A percentile compares a stretch with the other conserved stretches of the same genome.
Conservation (phyloP, 2,797 vertebrate genomes). For the Pitangus sulphuratus region DNA sequence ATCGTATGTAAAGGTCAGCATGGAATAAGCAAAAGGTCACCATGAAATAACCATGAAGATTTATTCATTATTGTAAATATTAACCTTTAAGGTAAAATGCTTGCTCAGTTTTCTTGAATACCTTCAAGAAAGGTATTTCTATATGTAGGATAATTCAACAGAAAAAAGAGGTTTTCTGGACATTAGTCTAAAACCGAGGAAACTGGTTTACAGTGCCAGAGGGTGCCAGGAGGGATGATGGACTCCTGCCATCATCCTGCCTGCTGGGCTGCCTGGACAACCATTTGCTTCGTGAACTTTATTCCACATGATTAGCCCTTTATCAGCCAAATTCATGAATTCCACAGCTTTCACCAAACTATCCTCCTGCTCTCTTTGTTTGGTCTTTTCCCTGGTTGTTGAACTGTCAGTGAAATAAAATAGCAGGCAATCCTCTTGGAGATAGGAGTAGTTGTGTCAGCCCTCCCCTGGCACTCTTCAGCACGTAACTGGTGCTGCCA, state of each 20-base stretch:
- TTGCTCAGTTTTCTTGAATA: background rate
- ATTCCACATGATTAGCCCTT: background rate
- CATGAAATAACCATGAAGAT: background rate
- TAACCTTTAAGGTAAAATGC: background rate
- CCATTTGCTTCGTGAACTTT: background rate
- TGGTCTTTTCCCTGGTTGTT: background rate
- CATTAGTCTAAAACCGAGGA: background rate
- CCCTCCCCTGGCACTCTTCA: background rate
- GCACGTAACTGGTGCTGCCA: rapidly evolving
- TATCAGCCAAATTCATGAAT: background rate
- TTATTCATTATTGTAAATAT: background rate
- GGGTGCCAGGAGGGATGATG: background rate
- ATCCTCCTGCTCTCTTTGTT: background rate
- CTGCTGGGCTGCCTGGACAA: background rate
- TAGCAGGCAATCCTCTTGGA: background rate
- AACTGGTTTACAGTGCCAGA: background rate
- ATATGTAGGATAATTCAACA: background rate
- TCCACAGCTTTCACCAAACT: background rate
- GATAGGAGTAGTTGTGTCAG: background rate
- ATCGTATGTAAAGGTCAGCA: background rate
- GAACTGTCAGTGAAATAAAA: background rate
- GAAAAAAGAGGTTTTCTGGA: background rate
- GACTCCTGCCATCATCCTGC: background rate
- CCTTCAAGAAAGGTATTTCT: background rate
- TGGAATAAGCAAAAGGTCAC: background rate